These are phyloP conservation scores for Sphaerodactylus townsendi DNA, from an alignment of 2,113 vertebrate genomes.

Conservation along the genomic window DNA sequence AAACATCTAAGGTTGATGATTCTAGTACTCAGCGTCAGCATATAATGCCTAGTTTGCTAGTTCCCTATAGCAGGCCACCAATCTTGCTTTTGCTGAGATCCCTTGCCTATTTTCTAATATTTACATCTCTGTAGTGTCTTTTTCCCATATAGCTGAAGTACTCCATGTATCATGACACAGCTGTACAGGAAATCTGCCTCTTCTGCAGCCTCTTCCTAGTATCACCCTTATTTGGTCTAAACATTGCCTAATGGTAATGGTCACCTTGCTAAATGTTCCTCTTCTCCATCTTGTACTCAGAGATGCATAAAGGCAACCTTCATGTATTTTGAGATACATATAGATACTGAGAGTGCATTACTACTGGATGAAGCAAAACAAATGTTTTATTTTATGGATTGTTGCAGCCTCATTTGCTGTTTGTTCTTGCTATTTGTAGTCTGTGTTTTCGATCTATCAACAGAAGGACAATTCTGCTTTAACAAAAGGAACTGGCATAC, in stretches of 20 bases:
- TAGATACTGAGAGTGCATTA: not conserved
- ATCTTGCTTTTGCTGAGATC: not conserved
- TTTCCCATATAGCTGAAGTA: not conserved
- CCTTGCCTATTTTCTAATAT: not conserved
- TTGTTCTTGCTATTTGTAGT: not conserved
- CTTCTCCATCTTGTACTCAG: not conserved
- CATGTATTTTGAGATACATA: not conserved
- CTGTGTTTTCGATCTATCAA: not conserved
- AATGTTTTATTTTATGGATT: not conserved
- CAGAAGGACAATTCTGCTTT: not conserved
- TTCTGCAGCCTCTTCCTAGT: not conserved
- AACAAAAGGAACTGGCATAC: constrained; percentile 21
- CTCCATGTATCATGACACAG: not conserved
- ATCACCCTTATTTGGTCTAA: no score
- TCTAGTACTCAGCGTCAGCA: not conserved
- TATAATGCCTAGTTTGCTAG: not conserved
- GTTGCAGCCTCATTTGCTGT: not conserved
- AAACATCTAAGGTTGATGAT: not conserved
- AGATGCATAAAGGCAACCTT: not conserved
- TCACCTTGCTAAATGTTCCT: not conserved
- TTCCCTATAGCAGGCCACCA: not conserved
- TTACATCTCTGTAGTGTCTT: not conserved
- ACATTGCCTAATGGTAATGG: no score
- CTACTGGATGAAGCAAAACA: not conserved
- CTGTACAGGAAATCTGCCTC: no score